Percentiles rank a stretch among this genome's conserved stretches.
These are phyloP conservation scores for Endomychus coccineus DNA, from an alignment of 2,888 invertebrate species.

Conservation along the genomic window DNA sequence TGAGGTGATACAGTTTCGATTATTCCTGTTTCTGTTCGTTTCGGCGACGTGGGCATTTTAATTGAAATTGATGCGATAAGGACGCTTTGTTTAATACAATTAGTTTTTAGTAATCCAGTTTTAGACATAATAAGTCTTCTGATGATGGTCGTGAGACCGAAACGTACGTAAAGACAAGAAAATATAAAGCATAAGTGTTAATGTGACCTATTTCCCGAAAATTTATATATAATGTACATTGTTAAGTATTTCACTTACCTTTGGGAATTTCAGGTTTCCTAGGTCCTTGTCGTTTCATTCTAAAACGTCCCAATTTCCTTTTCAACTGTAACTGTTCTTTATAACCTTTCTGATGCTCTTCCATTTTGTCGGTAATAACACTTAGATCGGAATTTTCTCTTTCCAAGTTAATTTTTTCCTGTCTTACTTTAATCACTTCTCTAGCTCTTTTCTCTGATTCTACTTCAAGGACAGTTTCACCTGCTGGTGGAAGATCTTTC, in stretches of 20 bases:
- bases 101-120: no score
- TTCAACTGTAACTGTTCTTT: slow-evolving; percentile 53
- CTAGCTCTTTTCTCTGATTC: slow-evolving; percentile 39
- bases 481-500: slow-evolving; percentile 81
- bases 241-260: slow-evolving; percentile 19
- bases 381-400: slow-evolving; percentile 57
- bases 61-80: no score
- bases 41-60: no score
- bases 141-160: no score
- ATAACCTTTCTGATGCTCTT: slow-evolving; percentile 59
- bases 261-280: slow-evolving; percentile 48
- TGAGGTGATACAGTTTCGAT: no score
- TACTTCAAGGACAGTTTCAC: slow-evolving; percentile 81
- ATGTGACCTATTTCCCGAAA: no score
- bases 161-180: no score
- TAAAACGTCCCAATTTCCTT: slow-evolving; percentile 54
- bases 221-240: not conserved
- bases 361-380: slow-evolving; percentile 58
- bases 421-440: slow-evolving; percentile 44
- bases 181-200: no score
- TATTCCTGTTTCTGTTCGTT: no score
- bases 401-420: slow-evolving; percentile 51
- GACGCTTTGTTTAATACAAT: no score
- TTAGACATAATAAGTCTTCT: no score
- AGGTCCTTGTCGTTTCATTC: slow-evolving; percentile 51